phyloP scores from a whole-genome alignment of 1,140 invertebrate genomes.

The Physella acuta region DNA sequence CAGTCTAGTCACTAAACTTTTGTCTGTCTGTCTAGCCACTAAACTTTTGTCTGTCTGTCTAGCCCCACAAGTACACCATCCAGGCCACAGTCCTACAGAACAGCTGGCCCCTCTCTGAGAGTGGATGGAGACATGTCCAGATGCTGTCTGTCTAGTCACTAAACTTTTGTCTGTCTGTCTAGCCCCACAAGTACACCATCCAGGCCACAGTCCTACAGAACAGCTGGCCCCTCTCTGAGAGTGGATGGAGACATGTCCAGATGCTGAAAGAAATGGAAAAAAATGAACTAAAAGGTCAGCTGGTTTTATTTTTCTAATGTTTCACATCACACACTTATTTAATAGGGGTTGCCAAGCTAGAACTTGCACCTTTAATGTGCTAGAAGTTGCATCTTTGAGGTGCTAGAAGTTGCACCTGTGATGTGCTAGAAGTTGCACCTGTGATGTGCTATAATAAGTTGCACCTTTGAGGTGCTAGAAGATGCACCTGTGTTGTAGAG shows the following conservation, averaged over 20 bases:
- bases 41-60: constrained; percentile 1
- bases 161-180: background rate
- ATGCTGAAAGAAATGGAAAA: constrained; percentile 57
- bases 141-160: too few species aligned
- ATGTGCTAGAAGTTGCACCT: too few species aligned
- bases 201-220: constrained; percentile 55
- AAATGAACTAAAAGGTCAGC: constrained; percentile 58
- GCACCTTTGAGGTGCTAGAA: too few species aligned
- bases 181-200: constrained; percentile 59
- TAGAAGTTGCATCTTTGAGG: too few species aligned
- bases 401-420: too few species aligned
- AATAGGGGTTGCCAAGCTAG: too few species aligned
- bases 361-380: too few species aligned
- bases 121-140: constrained; percentile 57
- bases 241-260: constrained; percentile 57
- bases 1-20: too few species aligned
- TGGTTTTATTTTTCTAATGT: too few species aligned
- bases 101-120: constrained; percentile 58
- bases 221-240: constrained; percentile 58
- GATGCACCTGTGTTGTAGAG: too few species aligned
- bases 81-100: constrained; percentile 55
- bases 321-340: too few species aligned
- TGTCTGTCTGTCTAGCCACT: constrained; percentile 45
- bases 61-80: constrained; percentile 59
- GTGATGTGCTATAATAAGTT: too few species aligned